phyloP scores from a whole-genome alignment of 1,140 invertebrate species.

The Pseudachorutes palmiensis region DNA sequence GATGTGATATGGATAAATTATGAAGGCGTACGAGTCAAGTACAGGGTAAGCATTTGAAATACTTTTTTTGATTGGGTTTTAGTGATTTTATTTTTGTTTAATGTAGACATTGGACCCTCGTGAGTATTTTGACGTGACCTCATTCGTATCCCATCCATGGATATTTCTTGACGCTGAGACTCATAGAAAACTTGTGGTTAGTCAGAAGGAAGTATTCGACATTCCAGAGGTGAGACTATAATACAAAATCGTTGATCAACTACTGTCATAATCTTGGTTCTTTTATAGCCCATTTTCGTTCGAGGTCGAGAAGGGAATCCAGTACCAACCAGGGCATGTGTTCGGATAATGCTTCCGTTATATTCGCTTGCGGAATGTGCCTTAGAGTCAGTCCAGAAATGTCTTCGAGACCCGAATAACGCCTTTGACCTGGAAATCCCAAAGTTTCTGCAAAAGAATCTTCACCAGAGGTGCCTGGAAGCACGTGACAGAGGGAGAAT shows the following conservation, averaged over 20 bases:
- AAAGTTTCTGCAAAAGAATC: conserved; percentile 25
- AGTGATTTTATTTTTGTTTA: conserved; percentile 17
- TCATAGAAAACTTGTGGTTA: conserved; percentile 48
- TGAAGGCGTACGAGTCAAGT: conserved; percentile 51
- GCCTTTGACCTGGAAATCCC: conserved; percentile 32
- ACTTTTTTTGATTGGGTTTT: not conserved
- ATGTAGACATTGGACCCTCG: conserved; percentile 44
- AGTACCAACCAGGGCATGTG: conserved; percentile 37
- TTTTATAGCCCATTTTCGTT: conserved; percentile 27
- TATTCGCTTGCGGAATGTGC: conserved; percentile 42
- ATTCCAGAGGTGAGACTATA: conserved; percentile 26
- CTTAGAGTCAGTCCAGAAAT: conserved; percentile 37
- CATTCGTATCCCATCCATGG: conserved; percentile 64
- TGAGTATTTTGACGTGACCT: conserved; percentile 55
- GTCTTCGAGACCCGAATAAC: conserved; percentile 21
- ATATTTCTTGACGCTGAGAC: conserved; percentile 56
- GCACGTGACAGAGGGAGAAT: too few species aligned
- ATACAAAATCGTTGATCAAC: not conserved
- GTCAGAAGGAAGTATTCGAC: conserved; percentile 42
- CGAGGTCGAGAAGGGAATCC: conserved; percentile 29
- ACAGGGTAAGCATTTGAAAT: conserved; percentile 41
- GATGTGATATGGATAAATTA: conserved; percentile 69
- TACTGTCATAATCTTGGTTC: conserved; percentile 32
- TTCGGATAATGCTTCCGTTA: conserved; percentile 43
- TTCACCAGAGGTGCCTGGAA: conserved; percentile 21